Base-by-base conservation (phyloP, 2,797 vertebrate species). In the Trichosurus vulpecula region DNA sequence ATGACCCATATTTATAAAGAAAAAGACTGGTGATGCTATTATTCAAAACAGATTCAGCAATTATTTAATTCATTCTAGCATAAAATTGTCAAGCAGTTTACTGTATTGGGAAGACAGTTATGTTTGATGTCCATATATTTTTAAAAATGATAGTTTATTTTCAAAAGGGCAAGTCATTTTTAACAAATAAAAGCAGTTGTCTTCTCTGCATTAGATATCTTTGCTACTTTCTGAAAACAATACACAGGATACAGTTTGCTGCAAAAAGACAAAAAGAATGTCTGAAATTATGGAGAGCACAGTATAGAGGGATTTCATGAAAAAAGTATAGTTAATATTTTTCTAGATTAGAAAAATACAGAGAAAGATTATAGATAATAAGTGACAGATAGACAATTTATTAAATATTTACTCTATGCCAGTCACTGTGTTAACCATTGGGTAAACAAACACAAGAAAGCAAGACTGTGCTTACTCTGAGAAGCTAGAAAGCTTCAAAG, bases 51-150 rank as follows among this genome's bases (percentile, higher is more conserved):
- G 47, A 92, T 19, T 91, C 61, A 0, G 91, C 0, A 14, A 35
- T 95, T 94, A 56, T 41, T 95, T 93, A 91, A 91, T 91, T 95
- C 35, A 94, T 90, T 52, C 30, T 10, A 81, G 11, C 5, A 61
- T 90, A 9, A 97, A 52, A 93, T 90, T 95, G 19, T 1, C 55
- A 95, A 96, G 3, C 92, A 35, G 52, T 35, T 53, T 57, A 87
- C 92, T 94, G 58, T 53, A 90, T 57, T 56, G 54, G 3, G n/a
- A 61, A 47, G 90, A 94, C 0, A 94, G 90, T 55, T 66, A 91
- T 92, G 91, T 96, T 91, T 35, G 95, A 91, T 81, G 3, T 25
- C 19, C 96, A 55, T 29, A 47, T 93, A 58, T 93, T 91, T 93
- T 56, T 29, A 90, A 90, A 66, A 94, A 54, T 25, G 35, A 41